phyloP scores from a whole-genome alignment of 2,888 invertebrate genomes.

The Drosophila anomalata region DNA sequence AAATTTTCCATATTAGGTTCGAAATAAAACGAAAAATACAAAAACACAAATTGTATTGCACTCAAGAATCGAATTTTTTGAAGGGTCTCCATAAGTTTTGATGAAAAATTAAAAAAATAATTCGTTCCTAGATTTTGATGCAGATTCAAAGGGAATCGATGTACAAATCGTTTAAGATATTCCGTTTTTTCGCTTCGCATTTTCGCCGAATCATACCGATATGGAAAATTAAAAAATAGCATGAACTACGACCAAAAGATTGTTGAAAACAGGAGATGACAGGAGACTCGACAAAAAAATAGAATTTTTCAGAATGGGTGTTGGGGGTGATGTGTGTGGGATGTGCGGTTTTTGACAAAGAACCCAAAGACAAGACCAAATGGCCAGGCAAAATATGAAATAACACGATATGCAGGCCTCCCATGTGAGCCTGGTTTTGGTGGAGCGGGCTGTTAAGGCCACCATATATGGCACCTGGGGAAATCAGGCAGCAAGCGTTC shows the following conservation, averaged over 20 bases:
- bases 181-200: too few species aligned
- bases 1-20: too few species aligned
- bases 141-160: too few species aligned
- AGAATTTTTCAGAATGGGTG: not conserved
- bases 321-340: constrained; percentile 1
- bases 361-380: constrained; percentile 52
- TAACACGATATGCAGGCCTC: constrained; percentile 52
- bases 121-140: too few species aligned
- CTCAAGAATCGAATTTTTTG: too few species aligned
- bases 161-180: too few species aligned
- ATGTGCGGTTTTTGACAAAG: constrained; percentile 4
- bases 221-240: not conserved
- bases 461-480: constrained; percentile 67
- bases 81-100: too few species aligned
- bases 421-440: constrained; percentile 41
- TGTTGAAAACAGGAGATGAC: not conserved
- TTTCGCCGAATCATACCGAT: not conserved
- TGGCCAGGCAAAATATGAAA: constrained; percentile 68
- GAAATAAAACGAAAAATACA: too few species aligned
- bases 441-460: constrained; percentile 7
- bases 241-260: not conserved
- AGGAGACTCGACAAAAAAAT: not conserved
- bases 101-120: too few species aligned
- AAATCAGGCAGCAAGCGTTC: constrained; percentile 65
- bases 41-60: too few species aligned